These are phyloP conservation scores for Glyphotaelius pellucidus DNA, from an alignment of 2,888 invertebrate genomes.

Conservation along the genomic window DNA sequence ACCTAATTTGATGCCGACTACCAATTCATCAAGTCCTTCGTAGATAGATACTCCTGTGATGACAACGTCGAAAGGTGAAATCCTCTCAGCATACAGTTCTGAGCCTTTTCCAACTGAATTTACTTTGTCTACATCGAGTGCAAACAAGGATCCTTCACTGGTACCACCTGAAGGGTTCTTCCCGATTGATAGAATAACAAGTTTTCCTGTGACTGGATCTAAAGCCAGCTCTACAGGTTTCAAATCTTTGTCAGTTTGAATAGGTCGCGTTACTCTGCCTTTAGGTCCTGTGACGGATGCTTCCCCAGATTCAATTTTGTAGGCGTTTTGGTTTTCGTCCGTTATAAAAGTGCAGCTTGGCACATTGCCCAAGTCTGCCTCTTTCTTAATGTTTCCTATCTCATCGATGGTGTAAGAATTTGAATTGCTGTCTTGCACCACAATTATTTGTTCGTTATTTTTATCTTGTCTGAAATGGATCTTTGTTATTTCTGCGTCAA, in stretches of 20 bases:
- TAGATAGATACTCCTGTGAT: neutral
- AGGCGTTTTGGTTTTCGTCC: neutral
- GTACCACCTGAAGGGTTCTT: neutral
- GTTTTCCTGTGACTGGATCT: neutral
- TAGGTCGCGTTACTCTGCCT: neutral
- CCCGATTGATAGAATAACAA: neutral
- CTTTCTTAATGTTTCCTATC: neutral
- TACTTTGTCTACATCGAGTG: neutral
- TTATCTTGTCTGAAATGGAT: neutral
- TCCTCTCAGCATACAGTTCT: neutral
- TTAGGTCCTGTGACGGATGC: neutral
- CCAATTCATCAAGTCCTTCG: neutral
- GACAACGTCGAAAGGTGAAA: neutral
- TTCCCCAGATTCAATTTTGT: neutral
- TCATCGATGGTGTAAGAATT: neutral
- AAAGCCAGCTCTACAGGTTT: neutral
- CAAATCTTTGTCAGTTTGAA: neutral
- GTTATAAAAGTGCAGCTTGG: neutral
- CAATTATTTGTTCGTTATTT: neutral
- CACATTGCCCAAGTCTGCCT: neutral
- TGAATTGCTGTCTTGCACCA: neutral
- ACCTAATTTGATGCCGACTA: neutral
- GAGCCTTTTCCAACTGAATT: neutral
- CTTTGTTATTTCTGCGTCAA: neutral
- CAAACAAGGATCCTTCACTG: neutral